Evolutionary conservation across 2,113 vertebrate species (phyloP).

Genomic region (Chelonoidis abingdonii): DNA sequence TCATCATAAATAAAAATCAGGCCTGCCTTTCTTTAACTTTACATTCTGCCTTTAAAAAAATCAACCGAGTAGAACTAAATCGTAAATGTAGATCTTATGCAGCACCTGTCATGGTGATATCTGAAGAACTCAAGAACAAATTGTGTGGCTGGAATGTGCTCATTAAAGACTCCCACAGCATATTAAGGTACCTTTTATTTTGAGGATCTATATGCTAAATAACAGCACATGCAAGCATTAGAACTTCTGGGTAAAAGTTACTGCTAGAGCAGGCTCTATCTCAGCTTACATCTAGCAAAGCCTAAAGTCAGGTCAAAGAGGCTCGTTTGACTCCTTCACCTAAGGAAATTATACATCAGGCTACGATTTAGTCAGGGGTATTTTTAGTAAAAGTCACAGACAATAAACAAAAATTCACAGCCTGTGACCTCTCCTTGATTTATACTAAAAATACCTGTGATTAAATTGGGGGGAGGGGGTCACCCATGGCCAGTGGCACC

Average conservation of each 20-base stretch:
- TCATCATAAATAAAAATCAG: conserved; percentile 43
- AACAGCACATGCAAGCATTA: neutral
- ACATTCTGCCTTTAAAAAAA: conserved; percentile 16
- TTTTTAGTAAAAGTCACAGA: too few species aligned
- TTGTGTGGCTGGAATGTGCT: neutral
- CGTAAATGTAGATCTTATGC: neutral
- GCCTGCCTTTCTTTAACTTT: conserved; percentile 2
- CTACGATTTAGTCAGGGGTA: too few species aligned
- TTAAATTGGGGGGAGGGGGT: too few species aligned
- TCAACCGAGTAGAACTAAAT: conserved; percentile 23
- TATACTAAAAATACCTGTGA: too few species aligned
- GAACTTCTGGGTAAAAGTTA: neutral
- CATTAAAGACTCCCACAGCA: neutral
- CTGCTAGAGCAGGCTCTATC: neutral
- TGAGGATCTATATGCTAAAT: neutral
- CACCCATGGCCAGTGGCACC: too few species aligned
- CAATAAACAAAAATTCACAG: too few species aligned
- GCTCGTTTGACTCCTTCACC: neutral
- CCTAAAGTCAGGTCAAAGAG: neutral
- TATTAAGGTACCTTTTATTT: neutral
- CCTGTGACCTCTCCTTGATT: too few species aligned
- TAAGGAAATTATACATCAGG: neutral
- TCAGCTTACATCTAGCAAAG: neutral
- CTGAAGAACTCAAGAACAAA: neutral
- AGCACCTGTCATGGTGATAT: neutral